Evolutionary conservation across 2,797 vertebrate species (phyloP), one percentile per base, ranked within the genome.

Genomic region (Syngnathus rostellatus): DNA sequence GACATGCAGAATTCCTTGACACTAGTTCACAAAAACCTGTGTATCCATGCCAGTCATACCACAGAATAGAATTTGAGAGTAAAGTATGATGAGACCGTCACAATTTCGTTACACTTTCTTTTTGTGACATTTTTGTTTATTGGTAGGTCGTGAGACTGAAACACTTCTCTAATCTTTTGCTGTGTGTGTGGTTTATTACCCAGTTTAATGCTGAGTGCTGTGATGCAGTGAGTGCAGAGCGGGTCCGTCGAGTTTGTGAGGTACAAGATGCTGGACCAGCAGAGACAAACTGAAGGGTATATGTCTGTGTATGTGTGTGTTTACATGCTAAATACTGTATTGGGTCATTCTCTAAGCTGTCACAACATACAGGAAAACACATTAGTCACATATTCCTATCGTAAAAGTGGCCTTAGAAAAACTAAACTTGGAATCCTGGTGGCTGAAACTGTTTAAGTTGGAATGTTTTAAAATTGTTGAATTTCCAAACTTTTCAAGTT

Each of bases 261-360:
- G 55, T 38, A 48, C 37, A 68, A 61, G 53, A 72, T 74, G 74
- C 68, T 74, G 84, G 77, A 77, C 46, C 67, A 87, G 77, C 71
- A 80, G 64, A 86, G 81, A 75, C 73, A 73, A 76, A 67, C 40
- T 74, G 53, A 31, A 43, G 39, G 12, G 21, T 8, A 39, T 19
- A 11, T 46, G 45, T 31, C 51, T 64, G 53, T 59, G 65, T 8
- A 80, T 88, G 31, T 31, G 25, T 31, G 65, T 8, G 81, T 88
- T 86, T 85, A 83, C 78, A 87, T 64, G n/a, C 65, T 80, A 81
- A 87, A 91, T 83, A 83, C 77, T 84, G 77, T 83, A 83, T 78
- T 84, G 77, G 77, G 72, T 75, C 54, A 76, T 76, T 82, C 45
- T 68, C 51, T 64, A 55, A 64, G 69, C 68, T 72, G 51, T 62